A percentile compares a stretch with the other conserved stretches of the same genome.
These are phyloP conservation scores for Cephonodes hylas DNA, from an alignment of 2,888 invertebrate species.

Conservation along the genomic window DNA sequence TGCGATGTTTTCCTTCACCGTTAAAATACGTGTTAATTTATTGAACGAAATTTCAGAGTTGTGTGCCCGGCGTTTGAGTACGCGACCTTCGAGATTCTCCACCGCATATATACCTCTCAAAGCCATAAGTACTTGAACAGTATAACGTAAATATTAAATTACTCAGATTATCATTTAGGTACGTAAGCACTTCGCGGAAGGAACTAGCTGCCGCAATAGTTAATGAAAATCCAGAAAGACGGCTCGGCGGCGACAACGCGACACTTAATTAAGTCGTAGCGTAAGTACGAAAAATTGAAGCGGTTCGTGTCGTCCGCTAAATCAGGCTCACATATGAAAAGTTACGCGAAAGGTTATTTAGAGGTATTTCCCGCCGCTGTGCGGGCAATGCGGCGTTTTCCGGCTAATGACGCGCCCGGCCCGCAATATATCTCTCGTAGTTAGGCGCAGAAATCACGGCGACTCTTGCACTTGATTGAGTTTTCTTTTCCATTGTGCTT, in stretches of 20 bases:
- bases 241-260: not conserved
- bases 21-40: too few species aligned
- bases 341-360: slow-evolving; percentile 60
- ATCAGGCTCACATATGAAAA: slow-evolving; percentile 64
- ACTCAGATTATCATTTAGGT: not conserved
- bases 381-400: slow-evolving; percentile 57
- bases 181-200: not conserved
- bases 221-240: slow-evolving; percentile 1
- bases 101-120: too few species aligned
- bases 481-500: slow-evolving; percentile 77
- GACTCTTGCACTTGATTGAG: slow-evolving; percentile 76
- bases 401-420: slow-evolving; percentile 69
- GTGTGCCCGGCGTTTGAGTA: too few species aligned
- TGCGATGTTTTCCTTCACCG: too few species aligned
- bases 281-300: slow-evolving; percentile 34
- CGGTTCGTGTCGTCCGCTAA: slow-evolving; percentile 48
- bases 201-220: not conserved
- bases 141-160: too few species aligned
- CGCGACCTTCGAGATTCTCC: too few species aligned
- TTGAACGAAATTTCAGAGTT: too few species aligned
- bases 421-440: slow-evolving; percentile 74
- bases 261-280: slow-evolving; percentile 17
- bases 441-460: slow-evolving; percentile 77
- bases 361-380: slow-evolving; percentile 56
- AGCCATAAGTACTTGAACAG: too few species aligned